A percentile compares a stretch with the other conserved stretches of the same genome.
Evolutionary conservation across 1,140 invertebrate genomes (phyloP).

Genomic region (Euura saliciscinereae): DNA sequence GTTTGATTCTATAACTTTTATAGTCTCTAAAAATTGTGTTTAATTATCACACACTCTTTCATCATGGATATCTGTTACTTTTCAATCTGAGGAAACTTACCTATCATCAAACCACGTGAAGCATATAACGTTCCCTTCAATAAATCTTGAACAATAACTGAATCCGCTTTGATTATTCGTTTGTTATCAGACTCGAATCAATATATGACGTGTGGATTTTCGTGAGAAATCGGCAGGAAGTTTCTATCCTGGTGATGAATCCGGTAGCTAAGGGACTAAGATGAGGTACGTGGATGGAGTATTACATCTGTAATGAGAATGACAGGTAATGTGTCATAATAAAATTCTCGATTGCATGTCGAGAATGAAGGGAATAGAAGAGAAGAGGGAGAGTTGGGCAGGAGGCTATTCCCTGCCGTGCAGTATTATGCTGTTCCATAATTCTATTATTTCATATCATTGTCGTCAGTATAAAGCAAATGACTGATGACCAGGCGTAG

Average conservation of each 20-base stretch:
- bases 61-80: too few relatives aligned
- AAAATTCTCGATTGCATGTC: conserved; percentile 54
- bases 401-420: conserved; percentile 25
- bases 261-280: not conserved
- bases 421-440: conserved; percentile 34
- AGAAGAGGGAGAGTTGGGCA: not conserved
- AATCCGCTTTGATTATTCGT: too few relatives aligned
- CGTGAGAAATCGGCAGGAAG: too few relatives aligned
- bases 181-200: too few relatives aligned
- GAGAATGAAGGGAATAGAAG: conserved; percentile 25
- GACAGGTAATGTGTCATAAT: conserved; percentile 56
- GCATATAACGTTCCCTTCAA: too few relatives aligned
- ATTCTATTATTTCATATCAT: conserved; percentile 53
- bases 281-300: not conserved
- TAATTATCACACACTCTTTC: too few relatives aligned
- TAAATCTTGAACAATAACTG: too few relatives aligned
- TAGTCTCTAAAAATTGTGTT: too few relatives aligned
- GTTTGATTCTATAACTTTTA: too few relatives aligned
- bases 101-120: too few relatives aligned
- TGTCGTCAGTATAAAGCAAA: conserved; percentile 45
- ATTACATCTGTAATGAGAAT: conserved; percentile 41
- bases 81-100: too few relatives aligned
- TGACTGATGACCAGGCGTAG: conserved; percentile 53
- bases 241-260: not conserved
- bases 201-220: too few relatives aligned